Evolutionary conservation across 2,113 vertebrate genomes (phyloP).

Genomic region (Stegastes partitus): DNA sequence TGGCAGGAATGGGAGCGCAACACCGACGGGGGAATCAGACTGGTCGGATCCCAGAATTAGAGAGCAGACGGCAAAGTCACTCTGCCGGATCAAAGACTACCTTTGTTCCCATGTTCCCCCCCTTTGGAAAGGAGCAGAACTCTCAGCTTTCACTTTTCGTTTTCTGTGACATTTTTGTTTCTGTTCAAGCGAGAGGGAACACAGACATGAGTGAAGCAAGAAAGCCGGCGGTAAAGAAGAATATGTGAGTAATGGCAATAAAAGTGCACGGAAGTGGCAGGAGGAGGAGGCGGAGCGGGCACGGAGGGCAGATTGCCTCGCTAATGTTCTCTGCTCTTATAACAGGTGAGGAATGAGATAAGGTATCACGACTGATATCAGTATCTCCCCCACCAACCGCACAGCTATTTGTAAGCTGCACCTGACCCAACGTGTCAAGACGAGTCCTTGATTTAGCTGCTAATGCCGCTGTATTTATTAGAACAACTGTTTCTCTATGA

Average conservation of each 20-base stretch:
- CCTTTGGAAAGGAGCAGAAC: constrained; percentile 43
- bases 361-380: constrained; percentile 31
- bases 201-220: neutral
- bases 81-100: constrained; percentile 60
- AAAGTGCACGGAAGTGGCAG: constrained; percentile 36
- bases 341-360: constrained; percentile 54
- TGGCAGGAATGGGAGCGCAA: constrained; percentile 51
- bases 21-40: constrained; percentile 39
- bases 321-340: constrained; percentile 35
- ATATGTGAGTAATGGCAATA: constrained; percentile 40
- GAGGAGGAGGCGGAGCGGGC: constrained; percentile 24
- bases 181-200: constrained; percentile 18
- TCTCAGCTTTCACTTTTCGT: constrained; percentile 45
- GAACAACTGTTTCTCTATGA: neutral
- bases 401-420: constrained; percentile 25
- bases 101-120: constrained; percentile 57
- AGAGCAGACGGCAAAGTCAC: constrained; percentile 57
- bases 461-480: neutral
- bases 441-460: constrained; percentile 8
- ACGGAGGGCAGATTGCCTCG: constrained; percentile 16
- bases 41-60: constrained; percentile 45
- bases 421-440: constrained; percentile 12
- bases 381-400: constrained; percentile 16
- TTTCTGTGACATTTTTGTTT: constrained; percentile 33
- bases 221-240: constrained; percentile 20